These are phyloP conservation scores for Peromyscus californicus DNA, from an alignment of 2,113 vertebrate species.

Conservation along the genomic window DNA sequence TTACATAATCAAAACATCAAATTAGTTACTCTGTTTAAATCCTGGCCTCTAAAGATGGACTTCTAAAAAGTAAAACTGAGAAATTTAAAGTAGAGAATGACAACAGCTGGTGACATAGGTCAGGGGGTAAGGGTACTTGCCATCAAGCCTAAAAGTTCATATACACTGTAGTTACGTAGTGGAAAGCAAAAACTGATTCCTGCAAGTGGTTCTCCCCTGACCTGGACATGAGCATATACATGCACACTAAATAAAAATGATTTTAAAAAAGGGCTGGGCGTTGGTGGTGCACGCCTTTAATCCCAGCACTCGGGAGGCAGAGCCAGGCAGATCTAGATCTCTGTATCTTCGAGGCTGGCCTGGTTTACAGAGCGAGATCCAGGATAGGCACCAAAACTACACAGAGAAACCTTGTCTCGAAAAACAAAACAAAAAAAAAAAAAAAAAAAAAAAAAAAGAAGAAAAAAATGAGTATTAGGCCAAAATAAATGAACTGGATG, in stretches of 20 bases:
- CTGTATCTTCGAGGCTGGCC: too few relatives aligned
- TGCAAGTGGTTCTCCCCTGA: neutral
- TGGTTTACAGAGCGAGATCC: too few relatives aligned
- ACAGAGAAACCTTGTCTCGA: too few relatives aligned
- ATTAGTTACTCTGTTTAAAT: slow-evolving; percentile 71
- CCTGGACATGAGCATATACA: neutral
- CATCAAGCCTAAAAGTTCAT: slow-evolving; percentile 42
- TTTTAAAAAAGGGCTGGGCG: neutral
- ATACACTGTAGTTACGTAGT: neutral
- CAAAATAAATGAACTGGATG: neutral
- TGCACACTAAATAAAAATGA: neutral
- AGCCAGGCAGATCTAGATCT: too few relatives aligned
- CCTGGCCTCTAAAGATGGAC: slow-evolving; percentile 67
- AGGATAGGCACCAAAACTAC: too few relatives aligned
- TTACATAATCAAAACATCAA: slow-evolving; percentile 72
- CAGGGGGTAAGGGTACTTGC: neutral
- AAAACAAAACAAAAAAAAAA: too few relatives aligned
- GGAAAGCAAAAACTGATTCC: neutral
- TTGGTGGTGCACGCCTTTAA: too few relatives aligned
- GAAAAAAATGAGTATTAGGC: neutral
- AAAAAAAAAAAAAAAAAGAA: neutral
- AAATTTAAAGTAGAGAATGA: slow-evolving; percentile 73
- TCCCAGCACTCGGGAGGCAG: too few relatives aligned
- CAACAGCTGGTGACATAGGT: slow-evolving; percentile 17
- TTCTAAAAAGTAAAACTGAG: slow-evolving; percentile 59